phyloP scores from a whole-genome alignment of 1,140 invertebrate genomes.

The Cherax destructor region DNA sequence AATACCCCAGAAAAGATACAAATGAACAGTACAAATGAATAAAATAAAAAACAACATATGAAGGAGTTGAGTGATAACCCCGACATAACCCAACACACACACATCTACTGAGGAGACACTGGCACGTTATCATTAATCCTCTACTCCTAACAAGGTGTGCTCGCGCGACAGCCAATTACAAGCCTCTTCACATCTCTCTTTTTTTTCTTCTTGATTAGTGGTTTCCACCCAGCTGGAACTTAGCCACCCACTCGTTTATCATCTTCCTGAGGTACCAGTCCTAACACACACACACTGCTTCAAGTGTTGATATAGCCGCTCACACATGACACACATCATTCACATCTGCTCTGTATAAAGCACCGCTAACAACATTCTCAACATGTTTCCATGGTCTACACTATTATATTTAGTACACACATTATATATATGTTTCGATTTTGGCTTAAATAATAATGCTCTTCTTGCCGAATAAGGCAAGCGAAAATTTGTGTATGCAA shows the following conservation, averaged over 20 bases:
- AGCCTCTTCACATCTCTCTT: conserved; percentile 15
- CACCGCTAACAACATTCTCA: no score
- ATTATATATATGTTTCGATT: no score
- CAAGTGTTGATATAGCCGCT: not conserved
- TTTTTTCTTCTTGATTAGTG: conserved; percentile 1
- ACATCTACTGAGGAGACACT: conserved; percentile 3
- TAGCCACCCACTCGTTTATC: conserved; percentile 26
- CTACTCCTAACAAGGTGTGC: not conserved
- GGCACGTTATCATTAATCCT: conserved; percentile 41
- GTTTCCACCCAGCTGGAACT: conserved; percentile 16
- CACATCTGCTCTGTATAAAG: no score
- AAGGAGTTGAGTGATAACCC: not conserved
- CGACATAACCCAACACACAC: conserved; percentile 1
- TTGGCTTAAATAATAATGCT: no score
- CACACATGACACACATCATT: not conserved
- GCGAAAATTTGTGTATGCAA: no score
- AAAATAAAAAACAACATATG: not conserved
- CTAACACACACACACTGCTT: not conserved
- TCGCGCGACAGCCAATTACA: conserved; percentile 41
- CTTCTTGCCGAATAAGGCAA: no score
- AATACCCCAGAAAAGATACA: not conserved
- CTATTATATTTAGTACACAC: no score
- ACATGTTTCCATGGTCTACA: no score
- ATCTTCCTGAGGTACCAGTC: not conserved
- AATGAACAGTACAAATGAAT: not conserved